Percentiles rank a stretch among this genome's conserved stretches.
Conservation (phyloP, 2,888 invertebrate genomes). For the Rhingia campestris region DNA sequence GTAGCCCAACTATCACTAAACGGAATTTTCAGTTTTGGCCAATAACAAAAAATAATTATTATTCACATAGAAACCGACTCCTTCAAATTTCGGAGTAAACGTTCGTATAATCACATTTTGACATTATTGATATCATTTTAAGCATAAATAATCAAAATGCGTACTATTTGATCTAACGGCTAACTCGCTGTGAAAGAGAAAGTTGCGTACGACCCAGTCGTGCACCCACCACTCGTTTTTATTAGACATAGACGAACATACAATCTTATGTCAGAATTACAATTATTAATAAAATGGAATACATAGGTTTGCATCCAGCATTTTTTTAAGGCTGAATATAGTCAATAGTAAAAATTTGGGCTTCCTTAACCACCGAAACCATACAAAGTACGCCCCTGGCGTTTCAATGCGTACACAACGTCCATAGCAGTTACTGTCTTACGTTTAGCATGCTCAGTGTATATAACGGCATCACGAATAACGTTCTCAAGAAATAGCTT, state of each 20-base stretch:
- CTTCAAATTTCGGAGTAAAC: too few relatives aligned
- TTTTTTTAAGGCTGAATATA: conserved; percentile 26
- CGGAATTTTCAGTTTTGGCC: too few relatives aligned
- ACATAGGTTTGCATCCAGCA: conserved; percentile 41
- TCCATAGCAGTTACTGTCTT: conserved; percentile 96
- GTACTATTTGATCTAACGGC: too few relatives aligned
- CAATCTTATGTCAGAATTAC: conserved; percentile 30
- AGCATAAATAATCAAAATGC: too few relatives aligned
- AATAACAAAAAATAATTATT: too few relatives aligned
- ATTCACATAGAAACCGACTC: too few relatives aligned
- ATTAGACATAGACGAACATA: conserved; percentile 60
- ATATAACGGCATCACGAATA: conserved; percentile 92
- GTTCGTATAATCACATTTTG: too few relatives aligned
- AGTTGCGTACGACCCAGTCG: too few relatives aligned
- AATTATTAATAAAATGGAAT: conserved; percentile 67
- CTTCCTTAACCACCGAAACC: conserved; percentile 88
- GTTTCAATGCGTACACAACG: conserved; percentile 92
- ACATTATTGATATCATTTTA: too few relatives aligned
- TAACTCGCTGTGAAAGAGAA: too few relatives aligned
- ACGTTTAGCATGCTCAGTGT: conserved; percentile 93
- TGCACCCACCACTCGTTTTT: too few relatives aligned
- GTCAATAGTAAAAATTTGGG: background rate
- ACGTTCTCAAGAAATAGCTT: conserved; percentile 92
- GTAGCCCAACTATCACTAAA: too few relatives aligned
- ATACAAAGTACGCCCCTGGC: conserved; percentile 91